These are phyloP conservation scores for Cryptus viduatorius DNA, from an alignment of 2,888 invertebrate genomes.

Conservation along the genomic window DNA sequence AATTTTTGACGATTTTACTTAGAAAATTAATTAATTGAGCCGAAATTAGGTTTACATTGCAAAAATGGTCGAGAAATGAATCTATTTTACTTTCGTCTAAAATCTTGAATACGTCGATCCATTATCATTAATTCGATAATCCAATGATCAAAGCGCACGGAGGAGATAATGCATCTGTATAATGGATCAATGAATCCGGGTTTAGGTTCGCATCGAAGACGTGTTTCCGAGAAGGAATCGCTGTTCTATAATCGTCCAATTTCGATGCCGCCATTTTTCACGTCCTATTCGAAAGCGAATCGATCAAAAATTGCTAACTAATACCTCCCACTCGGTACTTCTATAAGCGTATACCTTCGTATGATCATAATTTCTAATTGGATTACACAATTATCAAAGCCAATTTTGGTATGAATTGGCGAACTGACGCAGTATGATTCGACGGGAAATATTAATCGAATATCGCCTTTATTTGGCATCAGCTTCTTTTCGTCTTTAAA, in stretches of 20 bases:
- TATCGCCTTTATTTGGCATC: neutral
- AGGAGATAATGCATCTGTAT: neutral
- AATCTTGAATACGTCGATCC: neutral
- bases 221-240: neutral
- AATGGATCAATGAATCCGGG: neutral
- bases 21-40: neutral
- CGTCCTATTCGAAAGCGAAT: neutral
- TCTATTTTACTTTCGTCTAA: neutral
- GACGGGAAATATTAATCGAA: neutral
- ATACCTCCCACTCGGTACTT: neutral
- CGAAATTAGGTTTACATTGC: neutral
- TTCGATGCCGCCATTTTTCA: neutral
- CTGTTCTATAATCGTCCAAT: neutral
- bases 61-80: neutral
- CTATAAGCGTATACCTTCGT: neutral
- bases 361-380: neutral
- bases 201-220: neutral
- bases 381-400: neutral
- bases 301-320: neutral
- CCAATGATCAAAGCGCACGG: neutral
- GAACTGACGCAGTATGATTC: neutral
- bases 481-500: neutral
- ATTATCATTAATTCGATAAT: neutral
- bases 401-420: neutral
- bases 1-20: neutral